phyloP scores from a whole-genome alignment of 2,888 invertebrate genomes.

The Chorisops tibialis region DNA sequence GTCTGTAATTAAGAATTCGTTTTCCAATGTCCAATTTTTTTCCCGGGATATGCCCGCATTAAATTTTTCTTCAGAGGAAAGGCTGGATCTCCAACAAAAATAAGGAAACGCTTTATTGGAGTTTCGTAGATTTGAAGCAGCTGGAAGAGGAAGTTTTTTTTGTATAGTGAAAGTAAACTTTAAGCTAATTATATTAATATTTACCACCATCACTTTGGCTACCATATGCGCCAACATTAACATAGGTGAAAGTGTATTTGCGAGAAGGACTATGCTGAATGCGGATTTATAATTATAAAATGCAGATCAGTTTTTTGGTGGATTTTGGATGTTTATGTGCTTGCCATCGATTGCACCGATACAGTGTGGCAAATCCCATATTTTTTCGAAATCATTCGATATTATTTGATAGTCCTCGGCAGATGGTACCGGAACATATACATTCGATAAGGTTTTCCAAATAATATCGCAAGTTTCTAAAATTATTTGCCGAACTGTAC shows the following conservation, averaged over 20 bases:
- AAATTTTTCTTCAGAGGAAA: neutral
- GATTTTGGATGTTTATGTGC: neutral
- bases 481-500: conserved; percentile 1
- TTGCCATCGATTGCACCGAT: conserved; percentile 6
- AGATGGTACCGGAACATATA: neutral
- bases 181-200: neutral
- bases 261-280: neutral
- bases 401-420: neutral
- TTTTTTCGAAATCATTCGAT: neutral
- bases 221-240: neutral
- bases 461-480: conserved; percentile 3
- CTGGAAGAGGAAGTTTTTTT: neutral
- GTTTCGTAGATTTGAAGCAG: neutral
- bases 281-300: neutral
- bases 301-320: neutral
- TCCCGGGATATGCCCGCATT: neutral
- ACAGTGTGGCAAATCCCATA: neutral
- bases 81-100: conserved; percentile 1
- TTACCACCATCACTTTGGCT: neutral
- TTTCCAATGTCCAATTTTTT: neutral
- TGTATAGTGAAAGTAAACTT: neutral
- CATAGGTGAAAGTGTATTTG: neutral
- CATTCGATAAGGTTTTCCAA: neutral
- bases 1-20: neutral
- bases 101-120: neutral